A percentile compares a stretch with the other conserved stretches of the same genome.
phyloP scores from a whole-genome alignment of 2,888 invertebrate genomes.

The Beris chalybata region DNA sequence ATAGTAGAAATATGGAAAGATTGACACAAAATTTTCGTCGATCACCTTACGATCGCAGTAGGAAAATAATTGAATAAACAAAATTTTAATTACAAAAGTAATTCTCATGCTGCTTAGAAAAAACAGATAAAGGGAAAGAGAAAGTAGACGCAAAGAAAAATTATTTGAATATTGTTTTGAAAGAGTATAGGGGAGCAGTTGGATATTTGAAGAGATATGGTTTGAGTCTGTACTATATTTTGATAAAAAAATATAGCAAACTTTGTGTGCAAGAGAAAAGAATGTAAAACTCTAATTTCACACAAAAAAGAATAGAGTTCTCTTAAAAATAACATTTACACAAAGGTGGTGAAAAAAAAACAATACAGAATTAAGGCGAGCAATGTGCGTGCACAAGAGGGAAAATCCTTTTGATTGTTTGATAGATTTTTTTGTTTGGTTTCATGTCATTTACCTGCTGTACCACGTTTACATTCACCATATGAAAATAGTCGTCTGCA shows the following conservation, averaged over 20 bases:
- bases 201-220: too few species aligned
- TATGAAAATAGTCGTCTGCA: slow-evolving; percentile 93
- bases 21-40: background rate
- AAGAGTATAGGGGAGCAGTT: too few species aligned
- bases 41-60: background rate
- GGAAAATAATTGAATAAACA: too few species aligned
- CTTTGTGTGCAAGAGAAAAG: too few species aligned
- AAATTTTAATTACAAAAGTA: too few species aligned
- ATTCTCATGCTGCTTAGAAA: background rate
- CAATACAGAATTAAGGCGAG: background rate
- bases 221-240: too few species aligned
- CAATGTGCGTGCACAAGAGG: slow-evolving; percentile 9
- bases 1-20: background rate
- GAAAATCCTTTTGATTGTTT: background rate
- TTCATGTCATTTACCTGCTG: slow-evolving; percentile 78
- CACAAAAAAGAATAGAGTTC: too few species aligned
- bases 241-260: too few species aligned
- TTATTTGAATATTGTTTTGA: too few species aligned
- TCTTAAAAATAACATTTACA: too few species aligned
- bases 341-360: background rate
- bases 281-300: too few species aligned
- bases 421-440: slow-evolving; percentile 23
- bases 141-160: background rate
- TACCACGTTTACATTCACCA: slow-evolving; percentile 97
- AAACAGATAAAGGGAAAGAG: background rate